These are phyloP conservation scores for Cordylochernes scorpioides DNA, from an alignment of 2,888 invertebrate species.

Conservation along the genomic window DNA sequence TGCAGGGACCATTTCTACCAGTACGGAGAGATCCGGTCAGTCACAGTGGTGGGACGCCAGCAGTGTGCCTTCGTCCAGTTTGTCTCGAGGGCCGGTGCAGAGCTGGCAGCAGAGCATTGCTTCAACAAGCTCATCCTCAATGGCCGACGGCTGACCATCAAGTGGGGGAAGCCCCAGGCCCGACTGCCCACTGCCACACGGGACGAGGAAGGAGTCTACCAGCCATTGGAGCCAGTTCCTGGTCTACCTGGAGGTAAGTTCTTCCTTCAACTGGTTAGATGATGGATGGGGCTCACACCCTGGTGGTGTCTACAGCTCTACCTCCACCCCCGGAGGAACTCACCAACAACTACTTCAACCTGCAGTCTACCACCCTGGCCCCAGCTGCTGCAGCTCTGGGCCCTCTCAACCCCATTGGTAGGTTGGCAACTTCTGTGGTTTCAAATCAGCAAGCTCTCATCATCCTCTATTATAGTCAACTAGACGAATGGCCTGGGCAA, in stretches of 20 bases:
- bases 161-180: slow-evolving; percentile 92
- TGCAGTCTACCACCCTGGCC: too few species aligned
- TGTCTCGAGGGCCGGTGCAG: slow-evolving; percentile 63
- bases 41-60: slow-evolving; percentile 70
- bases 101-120: slow-evolving; percentile 74
- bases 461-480: too few species aligned
- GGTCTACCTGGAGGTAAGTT: slow-evolving; percentile 35
- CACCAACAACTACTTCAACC: slow-evolving; percentile 36
- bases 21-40: slow-evolving; percentile 82
- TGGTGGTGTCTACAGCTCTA: slow-evolving; percentile 24
- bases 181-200: slow-evolving; percentile 24
- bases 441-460: too few species aligned
- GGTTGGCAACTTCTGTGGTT: too few species aligned
- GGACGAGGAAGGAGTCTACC: slow-evolving; percentile 11
- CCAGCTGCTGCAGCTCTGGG: slow-evolving; percentile 18
- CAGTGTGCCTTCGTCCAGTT: slow-evolving; percentile 87
- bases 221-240: slow-evolving; percentile 38
- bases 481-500: too few species aligned
- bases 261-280: too few species aligned
- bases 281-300: too few species aligned
- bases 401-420: slow-evolving; percentile 11
- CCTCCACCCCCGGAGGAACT: slow-evolving; percentile 34
- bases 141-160: slow-evolving; percentile 71
- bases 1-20: slow-evolving; percentile 82
- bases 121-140: slow-evolving; percentile 71